Percentiles rank a stretch among this genome's conserved stretches.
Evolutionary conservation across 2,888 invertebrate species (phyloP).

Genomic region (Frankliniella intonsa): DNA sequence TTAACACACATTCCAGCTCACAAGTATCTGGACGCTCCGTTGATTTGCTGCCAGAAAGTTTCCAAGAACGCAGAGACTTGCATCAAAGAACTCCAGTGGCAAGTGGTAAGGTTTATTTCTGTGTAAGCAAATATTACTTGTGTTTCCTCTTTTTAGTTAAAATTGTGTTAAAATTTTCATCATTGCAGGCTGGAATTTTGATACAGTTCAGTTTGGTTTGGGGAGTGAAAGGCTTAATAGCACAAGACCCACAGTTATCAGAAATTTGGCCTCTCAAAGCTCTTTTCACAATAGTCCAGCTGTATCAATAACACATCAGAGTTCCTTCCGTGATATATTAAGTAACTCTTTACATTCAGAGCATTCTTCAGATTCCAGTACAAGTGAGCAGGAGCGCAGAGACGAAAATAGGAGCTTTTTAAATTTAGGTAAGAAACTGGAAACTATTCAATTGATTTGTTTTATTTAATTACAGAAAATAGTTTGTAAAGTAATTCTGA

Average conservation of each 20-base stretch:
- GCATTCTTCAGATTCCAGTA: no score
- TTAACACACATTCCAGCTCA: no score
- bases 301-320: no score
- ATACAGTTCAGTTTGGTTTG: neutral
- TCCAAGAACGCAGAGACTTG: neutral
- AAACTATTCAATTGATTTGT: neutral
- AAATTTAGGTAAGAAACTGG: neutral
- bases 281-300: no score
- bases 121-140: neutral
- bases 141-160: neutral
- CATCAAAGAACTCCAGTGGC: neutral
- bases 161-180: neutral
- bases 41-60: neutral
- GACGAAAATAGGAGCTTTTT: neutral
- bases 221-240: neutral
- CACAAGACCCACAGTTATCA: neutral
- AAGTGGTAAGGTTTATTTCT: neutral
- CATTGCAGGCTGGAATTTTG: neutral
- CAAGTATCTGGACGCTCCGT: no score
- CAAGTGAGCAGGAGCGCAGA: no score
- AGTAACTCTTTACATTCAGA: no score
- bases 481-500: neutral
- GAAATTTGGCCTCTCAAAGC: neutral
- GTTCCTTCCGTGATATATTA: no score
- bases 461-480: neutral